Base-by-base conservation (phyloP, 2,888 invertebrate species). In the Morpho achilles region DNA sequence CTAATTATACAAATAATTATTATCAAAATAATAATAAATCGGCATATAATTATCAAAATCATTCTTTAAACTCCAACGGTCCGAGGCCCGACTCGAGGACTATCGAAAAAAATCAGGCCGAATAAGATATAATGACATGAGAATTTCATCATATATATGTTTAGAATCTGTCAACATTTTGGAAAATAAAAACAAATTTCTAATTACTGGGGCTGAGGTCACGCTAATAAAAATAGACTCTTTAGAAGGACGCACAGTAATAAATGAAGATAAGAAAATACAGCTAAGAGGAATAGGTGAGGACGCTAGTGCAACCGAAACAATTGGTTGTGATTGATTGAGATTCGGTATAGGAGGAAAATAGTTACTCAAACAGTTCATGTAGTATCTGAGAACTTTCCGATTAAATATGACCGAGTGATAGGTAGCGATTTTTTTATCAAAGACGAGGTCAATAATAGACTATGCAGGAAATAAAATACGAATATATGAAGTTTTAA, bases 351-450 rank as follows among this genome's bases (percentile, higher is more conserved):
- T 65, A 62, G 62, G 59, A 50, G 52, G 50, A 49, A 40, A 49
- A 40, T 39, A 50, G 49, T 50, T 50, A 22, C 39, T 50, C 49
- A 62, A n/a, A 64, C 59, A 49, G 9, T 64, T 50, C 52, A 49
- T 10, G 56, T 67, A 49, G 57, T 67, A 50, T 60, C 58, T 5
- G 61, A 62, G 47, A 53, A 57, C 56, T 67, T 66, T 64, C 59
- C 65, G 61, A 65, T 64, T 32, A 22, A 62, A 54, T 60, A 50
- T 42, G 49, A 60, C 47, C 61, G 65, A 40, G 57, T 66, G 5
- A 60, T 68, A 60, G 66, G 66, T 50, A 58, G 60, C 23, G 64
- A 67, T 59, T 64, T 69, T n/a, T 46, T 40, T 68, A 43, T 57
- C 60, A 43, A 43, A 44, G 40, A 57, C 54, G 2, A 50, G 57